Evolutionary conservation across 2,888 invertebrate species (phyloP), one percentile per base, ranked within the genome.

Genomic region (Yponomeuta sedellus): DNA sequence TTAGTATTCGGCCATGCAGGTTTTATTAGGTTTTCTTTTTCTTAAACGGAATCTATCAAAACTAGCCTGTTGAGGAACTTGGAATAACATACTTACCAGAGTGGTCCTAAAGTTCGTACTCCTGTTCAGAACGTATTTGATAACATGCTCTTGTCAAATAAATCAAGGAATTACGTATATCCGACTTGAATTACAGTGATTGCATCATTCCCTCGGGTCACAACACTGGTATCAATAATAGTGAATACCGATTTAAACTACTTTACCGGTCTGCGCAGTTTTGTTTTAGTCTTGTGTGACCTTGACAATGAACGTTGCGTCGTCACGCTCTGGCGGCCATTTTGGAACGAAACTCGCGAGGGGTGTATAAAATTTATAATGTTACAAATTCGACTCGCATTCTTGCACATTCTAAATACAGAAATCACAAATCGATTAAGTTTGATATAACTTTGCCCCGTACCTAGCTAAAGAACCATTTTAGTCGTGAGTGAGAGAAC

Each of bases 251-350:
- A 58, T 16, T 20, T 10, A 28, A 64, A 64, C 22, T 57, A 58
- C 57, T 58, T 64, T 57, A 57, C 39, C 58, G 28, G 28, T 16
- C 40, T 82, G 83, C 86, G 84, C 81, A 85, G 83, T 86, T 86
- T 81, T 81, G 82, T 87, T 85, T 86, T 82, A 83, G 81, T 78
- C 61, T 70, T 77, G 74, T 77, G 74, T 84, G 89, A 88, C 90
- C 90, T 90, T 91, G 90, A 79, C 89, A 88, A 80, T 90, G 89
- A 88, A 89, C 85, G 86, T 75, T 75, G 80, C 70, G 84, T 83
- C 83, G 88, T 81, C 84, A 80, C 86, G 87, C 88, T 83, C 78
- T 80, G 81, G 80, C 82, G 80, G 81, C 86, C 86, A 86, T 84
- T 82, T 82, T 84, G 82, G 79, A 85, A 82, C 79, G 74, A 76